Evolutionary conservation across 2,888 invertebrate species (phyloP).

Genomic region (Diarsia mendica): DNA sequence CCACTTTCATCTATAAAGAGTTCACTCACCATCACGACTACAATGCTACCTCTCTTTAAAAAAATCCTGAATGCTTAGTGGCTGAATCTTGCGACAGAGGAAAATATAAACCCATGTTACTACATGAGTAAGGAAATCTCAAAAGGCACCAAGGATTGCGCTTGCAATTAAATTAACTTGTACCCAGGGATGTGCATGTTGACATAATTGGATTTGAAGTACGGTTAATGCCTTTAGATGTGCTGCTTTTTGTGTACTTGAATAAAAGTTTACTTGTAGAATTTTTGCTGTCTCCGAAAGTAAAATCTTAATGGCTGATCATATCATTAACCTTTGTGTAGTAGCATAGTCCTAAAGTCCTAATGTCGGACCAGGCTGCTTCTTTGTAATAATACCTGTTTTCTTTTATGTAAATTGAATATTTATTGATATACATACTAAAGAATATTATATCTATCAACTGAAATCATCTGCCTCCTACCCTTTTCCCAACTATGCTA

Average conservation of each 20-base stretch:
- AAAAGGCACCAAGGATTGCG: conserved; percentile 47
- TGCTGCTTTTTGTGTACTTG: conserved; percentile 25
- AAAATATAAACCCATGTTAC: conserved; percentile 27
- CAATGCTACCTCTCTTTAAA: not conserved
- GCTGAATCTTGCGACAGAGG: conserved; percentile 5
- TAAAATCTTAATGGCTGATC: not conserved
- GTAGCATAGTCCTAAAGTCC: not conserved
- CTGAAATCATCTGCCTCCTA: not conserved
- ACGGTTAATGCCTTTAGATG: conserved; percentile 14
- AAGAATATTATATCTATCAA: too few relatives aligned
- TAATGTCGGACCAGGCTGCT: not conserved
- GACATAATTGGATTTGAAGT: conserved; percentile 60
- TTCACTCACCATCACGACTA: not conserved
- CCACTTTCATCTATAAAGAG: not conserved
- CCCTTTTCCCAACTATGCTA: not conserved
- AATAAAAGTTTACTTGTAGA: not conserved
- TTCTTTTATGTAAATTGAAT: too few relatives aligned
- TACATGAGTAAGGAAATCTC: conserved; percentile 56
- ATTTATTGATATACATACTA: too few relatives aligned
- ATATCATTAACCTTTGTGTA: not conserved
- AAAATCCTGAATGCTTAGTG: not conserved
- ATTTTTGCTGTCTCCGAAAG: not conserved
- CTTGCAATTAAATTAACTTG: conserved; percentile 63
- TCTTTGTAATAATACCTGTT: not conserved
- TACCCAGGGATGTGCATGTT: conserved; percentile 42